Conservation (phyloP, 2,797 vertebrate species). For the Eremophila alpestris region DNA sequence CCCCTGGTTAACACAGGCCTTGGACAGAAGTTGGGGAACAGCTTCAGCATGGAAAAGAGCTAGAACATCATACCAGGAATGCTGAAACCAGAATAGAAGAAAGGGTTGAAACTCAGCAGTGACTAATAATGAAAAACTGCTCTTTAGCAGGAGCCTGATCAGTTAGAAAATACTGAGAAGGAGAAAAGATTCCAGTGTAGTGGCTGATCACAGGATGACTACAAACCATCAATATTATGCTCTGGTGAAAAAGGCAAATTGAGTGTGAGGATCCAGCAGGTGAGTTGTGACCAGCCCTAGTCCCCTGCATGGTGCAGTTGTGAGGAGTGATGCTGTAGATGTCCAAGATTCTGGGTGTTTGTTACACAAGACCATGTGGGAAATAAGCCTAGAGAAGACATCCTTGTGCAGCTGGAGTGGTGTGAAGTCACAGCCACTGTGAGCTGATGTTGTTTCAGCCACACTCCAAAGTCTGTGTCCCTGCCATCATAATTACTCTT, state of each 20-base stretch:
- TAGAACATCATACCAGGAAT: neutral
- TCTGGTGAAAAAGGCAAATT: neutral
- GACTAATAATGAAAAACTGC: conserved; percentile 35
- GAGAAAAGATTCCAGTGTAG: neutral
- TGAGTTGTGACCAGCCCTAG: neutral
- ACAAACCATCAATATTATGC: neutral
- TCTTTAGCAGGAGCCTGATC: neutral
- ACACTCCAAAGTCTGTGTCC: neutral
- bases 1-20: neutral
- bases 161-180: conserved; percentile 62
- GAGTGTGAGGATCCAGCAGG: neutral
- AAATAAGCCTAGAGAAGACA: neutral
- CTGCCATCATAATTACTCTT: neutral
- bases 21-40: neutral
- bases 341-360: neutral
- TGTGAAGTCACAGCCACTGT: neutral
- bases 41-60: neutral
- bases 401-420: neutral
- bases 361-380: neutral
- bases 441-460: neutral
- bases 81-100: neutral
- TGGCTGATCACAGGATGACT: conserved; percentile 39
- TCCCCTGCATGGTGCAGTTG: neutral
- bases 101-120: neutral
- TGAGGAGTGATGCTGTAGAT: neutral